Percentiles rank a stretch among this genome's conserved stretches.
phyloP scores from a whole-genome alignment of 2,797 vertebrate species.

The Spondyliosoma cantharus region DNA sequence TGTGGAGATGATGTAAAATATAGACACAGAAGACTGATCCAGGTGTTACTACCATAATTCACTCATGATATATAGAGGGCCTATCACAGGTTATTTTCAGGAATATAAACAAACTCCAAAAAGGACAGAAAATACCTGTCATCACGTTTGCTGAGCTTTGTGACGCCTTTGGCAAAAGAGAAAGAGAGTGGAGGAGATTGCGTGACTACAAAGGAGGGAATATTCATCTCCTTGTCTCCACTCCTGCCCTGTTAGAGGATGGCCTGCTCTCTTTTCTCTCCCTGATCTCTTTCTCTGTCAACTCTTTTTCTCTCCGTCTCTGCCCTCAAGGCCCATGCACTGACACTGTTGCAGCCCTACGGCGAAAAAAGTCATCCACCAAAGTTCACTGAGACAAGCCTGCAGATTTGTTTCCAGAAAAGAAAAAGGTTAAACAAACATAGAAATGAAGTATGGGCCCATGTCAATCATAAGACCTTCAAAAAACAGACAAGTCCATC shows the following conservation, averaged over 20 bases:
- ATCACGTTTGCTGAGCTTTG: constrained; percentile 71
- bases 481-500: constrained; percentile 32
- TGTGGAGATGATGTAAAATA: constrained; percentile 25
- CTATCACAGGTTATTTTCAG: constrained; percentile 49
- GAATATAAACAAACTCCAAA: constrained; percentile 68
- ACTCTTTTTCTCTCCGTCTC: constrained; percentile 75
- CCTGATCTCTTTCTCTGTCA: constrained; percentile 68
- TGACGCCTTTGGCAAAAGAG: constrained; percentile 70
- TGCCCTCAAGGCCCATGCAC: constrained; percentile 74
- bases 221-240: constrained; percentile 62
- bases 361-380: constrained; percentile 60
- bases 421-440: constrained; percentile 62
- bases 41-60: constrained; percentile 22
- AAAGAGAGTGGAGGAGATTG: constrained; percentile 73
- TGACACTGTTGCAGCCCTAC: constrained; percentile 64
- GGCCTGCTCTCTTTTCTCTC: constrained; percentile 75
- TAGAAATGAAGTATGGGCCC: constrained; percentile 38
- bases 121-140: constrained; percentile 74
- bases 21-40: background rate
- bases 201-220: constrained; percentile 79
- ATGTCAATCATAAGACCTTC: constrained; percentile 60
- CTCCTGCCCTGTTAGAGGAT: constrained; percentile 60
- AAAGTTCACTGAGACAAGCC: constrained; percentile 60
- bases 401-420: constrained; percentile 53
- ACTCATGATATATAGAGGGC: constrained; percentile 18